Percentiles rank a stretch among this genome's conserved stretches.
Evolutionary conservation across 1,140 invertebrate species (phyloP).

Genomic region (Drosophila ercepeae): DNA sequence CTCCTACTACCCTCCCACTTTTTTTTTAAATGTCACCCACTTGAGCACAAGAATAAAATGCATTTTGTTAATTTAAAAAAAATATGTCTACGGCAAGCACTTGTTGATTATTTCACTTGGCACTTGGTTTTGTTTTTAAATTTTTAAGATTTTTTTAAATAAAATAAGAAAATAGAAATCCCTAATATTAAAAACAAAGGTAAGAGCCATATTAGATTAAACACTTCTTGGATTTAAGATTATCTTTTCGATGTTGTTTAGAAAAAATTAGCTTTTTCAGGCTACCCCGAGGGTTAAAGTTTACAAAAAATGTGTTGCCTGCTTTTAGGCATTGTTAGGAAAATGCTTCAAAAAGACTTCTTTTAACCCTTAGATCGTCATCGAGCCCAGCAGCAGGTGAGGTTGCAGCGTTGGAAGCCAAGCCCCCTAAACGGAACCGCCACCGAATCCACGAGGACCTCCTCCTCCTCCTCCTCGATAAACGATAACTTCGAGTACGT

Average conservation of each 20-base stretch:
- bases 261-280: too few relatives aligned
- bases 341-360: neutral
- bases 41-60: constrained; percentile 48
- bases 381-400: constrained; percentile 56
- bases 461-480: constrained; percentile 12
- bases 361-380: constrained; percentile 23
- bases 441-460: neutral
- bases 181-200: neutral
- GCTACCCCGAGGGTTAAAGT: too few relatives aligned
- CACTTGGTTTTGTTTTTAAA: neutral
- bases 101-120: neutral
- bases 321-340: neutral
- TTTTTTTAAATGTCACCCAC: constrained; percentile 28
- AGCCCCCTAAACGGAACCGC: constrained; percentile 1
- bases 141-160: neutral
- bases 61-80: constrained; percentile 60
- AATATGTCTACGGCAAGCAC: neutral
- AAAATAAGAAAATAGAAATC: too few relatives aligned
- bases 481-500: constrained; percentile 50
- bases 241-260: too few relatives aligned
- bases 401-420: constrained; percentile 43
- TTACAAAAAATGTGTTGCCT: too few relatives aligned
- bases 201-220: too few relatives aligned
- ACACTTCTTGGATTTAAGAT: too few relatives aligned
- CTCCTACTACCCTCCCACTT: too few relatives aligned